Evolutionary conservation across 2,888 invertebrate species (phyloP), one percentile per base, ranked within the genome.

Genomic region (Pseudanteris insignis): DNA sequence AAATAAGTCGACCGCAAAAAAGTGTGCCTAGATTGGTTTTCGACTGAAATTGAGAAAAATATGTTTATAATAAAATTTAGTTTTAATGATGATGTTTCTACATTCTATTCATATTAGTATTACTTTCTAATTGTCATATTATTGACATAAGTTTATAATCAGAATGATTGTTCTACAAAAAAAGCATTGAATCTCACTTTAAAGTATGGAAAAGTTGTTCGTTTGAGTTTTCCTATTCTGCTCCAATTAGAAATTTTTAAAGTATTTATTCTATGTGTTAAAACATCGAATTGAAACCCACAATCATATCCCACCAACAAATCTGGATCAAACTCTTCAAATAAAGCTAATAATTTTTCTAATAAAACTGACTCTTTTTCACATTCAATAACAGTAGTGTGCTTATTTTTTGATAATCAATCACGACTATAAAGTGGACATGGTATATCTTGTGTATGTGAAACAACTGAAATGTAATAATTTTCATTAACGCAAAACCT

Each of bases 301-400:
- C 89, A 86, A 78, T 99, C 98, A 73, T 97, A 95, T 0, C 97
- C 97, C 1, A 98, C 89, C 29, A 99, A 86, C 15, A 98, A 81
- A 81, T 99, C 99, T 0, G 98, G 94, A 75, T 99, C 98, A 40
- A 92, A 83, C 71, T 88, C 89, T 77, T 90, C 88, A 67, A 97
- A 87, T 74, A 91, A 91, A 0, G 90, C 89, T 70, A 98, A 84
- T 65, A 98, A 89, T 78, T 88, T 90, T 70, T 90, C 92, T 0
- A 99, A 82, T 7, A 99, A 82, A 9, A 91, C 91, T 55, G 93
- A 83, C 81, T 99, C 98, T 0, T 90, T 89, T 59, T 94, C 91
- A 72, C 88, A 87, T 78, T 89, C 88, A 50, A 90, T 89, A 0
- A 92, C 85, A 78, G 88, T 88, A 0, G 89, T 90, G 1, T 85